A percentile compares a stretch with the other conserved stretches of the same genome.
Evolutionary conservation across 2,113 vertebrate species (phyloP).

Genomic region (Caranx melampygus): DNA sequence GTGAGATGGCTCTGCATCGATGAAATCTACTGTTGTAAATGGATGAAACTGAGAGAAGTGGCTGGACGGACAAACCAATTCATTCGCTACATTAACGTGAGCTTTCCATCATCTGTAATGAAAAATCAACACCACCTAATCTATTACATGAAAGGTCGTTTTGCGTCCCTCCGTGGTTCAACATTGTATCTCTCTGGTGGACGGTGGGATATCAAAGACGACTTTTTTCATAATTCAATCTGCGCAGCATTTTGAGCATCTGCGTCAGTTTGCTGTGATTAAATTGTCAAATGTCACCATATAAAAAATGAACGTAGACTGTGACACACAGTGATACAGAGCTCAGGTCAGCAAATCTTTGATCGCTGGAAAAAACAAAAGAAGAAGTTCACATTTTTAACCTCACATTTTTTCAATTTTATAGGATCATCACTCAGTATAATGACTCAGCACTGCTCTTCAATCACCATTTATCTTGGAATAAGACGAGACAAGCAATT

Average conservation of each 20-base stretch:
- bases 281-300: conserved; percentile 19
- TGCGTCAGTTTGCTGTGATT: conserved; percentile 2
- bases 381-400: conserved; percentile 3
- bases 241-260: conserved; percentile 24
- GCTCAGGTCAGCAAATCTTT: conserved; percentile 1
- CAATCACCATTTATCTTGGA: conserved; percentile 4
- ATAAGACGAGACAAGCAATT: conserved; percentile 1
- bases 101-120: conserved; percentile 73
- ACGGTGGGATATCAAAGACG: conserved; percentile 15
- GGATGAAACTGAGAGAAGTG: conserved; percentile 73
- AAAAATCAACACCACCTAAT: conserved; percentile 73
- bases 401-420: neutral
- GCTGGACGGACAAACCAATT: conserved; percentile 65
- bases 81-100: conserved; percentile 58
- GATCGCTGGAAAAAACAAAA: conserved; percentile 18
- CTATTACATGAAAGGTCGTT: conserved; percentile 46
- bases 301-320: conserved; percentile 11
- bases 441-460: conserved; percentile 22
- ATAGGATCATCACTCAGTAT: conserved; percentile 19
- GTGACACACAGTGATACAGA: neutral
- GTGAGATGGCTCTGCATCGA: conserved; percentile 64
- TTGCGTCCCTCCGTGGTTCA: conserved; percentile 22
- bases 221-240: conserved; percentile 7
- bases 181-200: conserved; percentile 20
- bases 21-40: conserved; percentile 67